Evolutionary conservation across 1,140 invertebrate genomes (phyloP).

Genomic region (Caenorhabditis briggsae): DNA sequence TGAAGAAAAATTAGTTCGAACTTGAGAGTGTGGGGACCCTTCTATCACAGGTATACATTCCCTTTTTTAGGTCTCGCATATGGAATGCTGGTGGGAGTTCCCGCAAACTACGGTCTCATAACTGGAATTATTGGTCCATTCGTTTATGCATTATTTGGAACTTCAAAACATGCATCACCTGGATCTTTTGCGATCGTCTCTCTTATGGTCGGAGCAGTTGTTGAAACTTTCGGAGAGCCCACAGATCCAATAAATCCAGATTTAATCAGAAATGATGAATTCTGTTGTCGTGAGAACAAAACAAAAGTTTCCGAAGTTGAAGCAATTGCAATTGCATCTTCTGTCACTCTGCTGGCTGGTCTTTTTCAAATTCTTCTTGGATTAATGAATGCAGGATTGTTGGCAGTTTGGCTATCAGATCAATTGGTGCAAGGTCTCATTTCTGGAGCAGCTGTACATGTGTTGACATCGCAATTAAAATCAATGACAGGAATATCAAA

Average conservation of each 20-base stretch:
- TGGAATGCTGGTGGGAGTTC: constrained; percentile 78
- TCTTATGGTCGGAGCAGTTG: constrained; percentile 78
- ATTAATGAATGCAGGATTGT: constrained; percentile 78
- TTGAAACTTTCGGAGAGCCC: constrained; percentile 8
- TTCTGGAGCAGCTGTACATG: constrained; percentile 80
- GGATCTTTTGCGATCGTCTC: constrained; percentile 79
- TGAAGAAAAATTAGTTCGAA: no score
- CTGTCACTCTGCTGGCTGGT: constrained; percentile 4
- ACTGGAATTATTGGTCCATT: constrained; percentile 79
- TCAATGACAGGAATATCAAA: constrained; percentile 79
- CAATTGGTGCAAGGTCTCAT: constrained; percentile 79
- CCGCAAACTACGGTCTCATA: constrained; percentile 79
- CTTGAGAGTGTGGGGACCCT: no score
- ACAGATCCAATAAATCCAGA: neutral
- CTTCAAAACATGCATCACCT: constrained; percentile 78
- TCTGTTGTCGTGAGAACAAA: constrained; percentile 9
- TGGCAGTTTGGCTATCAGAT: constrained; percentile 79
- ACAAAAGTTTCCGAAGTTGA: neutral
- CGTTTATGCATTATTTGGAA: constrained; percentile 79
- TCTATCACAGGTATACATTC: no score
- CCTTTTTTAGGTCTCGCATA: constrained; percentile 77
- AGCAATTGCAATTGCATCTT: constrained; percentile 38
- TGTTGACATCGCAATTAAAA: constrained; percentile 80
- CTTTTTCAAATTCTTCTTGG: constrained; percentile 78
- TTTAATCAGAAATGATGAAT: neutral